Base-by-base conservation (phyloP, 2,888 invertebrate genomes). In the Helicoverpa assulta region DNA sequence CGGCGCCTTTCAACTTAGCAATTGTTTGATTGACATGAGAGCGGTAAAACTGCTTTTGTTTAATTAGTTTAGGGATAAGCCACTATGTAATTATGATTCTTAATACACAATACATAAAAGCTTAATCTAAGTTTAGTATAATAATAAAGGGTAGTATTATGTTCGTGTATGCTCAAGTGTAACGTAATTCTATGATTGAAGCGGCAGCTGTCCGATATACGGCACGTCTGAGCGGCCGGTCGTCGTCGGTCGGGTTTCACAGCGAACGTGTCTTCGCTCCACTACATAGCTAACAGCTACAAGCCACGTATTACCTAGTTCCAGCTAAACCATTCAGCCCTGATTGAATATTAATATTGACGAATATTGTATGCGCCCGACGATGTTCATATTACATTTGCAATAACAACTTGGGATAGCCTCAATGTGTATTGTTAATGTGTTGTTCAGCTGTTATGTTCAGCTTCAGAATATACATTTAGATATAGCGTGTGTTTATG, bases 21-120 rank as follows among this genome's bases (percentile, higher is more conserved):
- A 74, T 77, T 71, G 1, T 47, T 53, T 60, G 43, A 56, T 47
- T n/a, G 47, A 37, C 58, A 21, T 33, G 7, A 29, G 29, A 16
- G 40, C 19, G 40, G 53, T 10, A 19, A 67, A 43, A 50, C 29
- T 6, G 7, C 5, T 2, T 16, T 47, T n/a, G 5, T 47, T 12
- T 47, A 47, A 5, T 6, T n/a, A 47, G 5, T 6, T n/a, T 47
- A n/a, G 0, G n/a, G 5, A 47, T 47, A 47, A 1, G 5, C n/a
- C 16, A 47, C n/a, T 47, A n/a, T n/a, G n/a, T 16, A 47, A n/a
- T 43, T 14, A 43, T 5, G 5, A 16, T 16, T 14, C 3, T 14
- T 1, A 40, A 12, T 40, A 40, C 40, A 40, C 1, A 40, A 43
- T 33, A 33, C 8, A 33, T 10, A 33, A 33, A 8, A 33, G 33